Evolutionary conservation across 2,888 invertebrate genomes (phyloP).

Genomic region (Athripsodes cinereus): DNA sequence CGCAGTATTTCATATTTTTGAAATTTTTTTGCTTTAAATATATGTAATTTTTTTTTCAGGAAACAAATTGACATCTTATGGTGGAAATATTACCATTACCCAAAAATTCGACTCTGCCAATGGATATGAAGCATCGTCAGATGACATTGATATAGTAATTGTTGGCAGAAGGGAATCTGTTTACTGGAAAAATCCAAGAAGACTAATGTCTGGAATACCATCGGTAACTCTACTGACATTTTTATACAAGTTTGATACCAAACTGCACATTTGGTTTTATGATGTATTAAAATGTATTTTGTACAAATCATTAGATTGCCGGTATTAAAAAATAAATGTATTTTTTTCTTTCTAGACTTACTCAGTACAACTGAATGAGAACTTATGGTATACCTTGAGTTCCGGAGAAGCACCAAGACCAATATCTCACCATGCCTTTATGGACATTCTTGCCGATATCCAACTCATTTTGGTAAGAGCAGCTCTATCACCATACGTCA

Average conservation of each 20-base stretch:
- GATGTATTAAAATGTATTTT: not conserved
- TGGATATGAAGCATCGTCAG: conserved; percentile 39
- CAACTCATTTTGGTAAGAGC: conserved; percentile 80
- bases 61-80: conserved; percentile 79
- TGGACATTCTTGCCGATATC: conserved; percentile 78
- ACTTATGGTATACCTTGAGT: conserved; percentile 57
- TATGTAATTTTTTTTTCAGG: conserved; percentile 46
- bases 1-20: no score
- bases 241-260: not conserved
- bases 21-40: no score
- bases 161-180: conserved; percentile 71
- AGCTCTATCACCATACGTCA: conserved; percentile 57
- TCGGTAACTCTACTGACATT: conserved; percentile 49
- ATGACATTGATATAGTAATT: conserved; percentile 77
- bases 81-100: conserved; percentile 71
- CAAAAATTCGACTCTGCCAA: conserved; percentile 61
- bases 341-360: conserved; percentile 46
- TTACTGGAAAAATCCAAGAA: conserved; percentile 64
- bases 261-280: not conserved
- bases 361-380: conserved; percentile 59
- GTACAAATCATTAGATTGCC: no score
- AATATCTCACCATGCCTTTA: conserved; percentile 73
- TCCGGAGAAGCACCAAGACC: conserved; percentile 47
- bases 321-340: no score
- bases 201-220: conserved; percentile 49